phyloP scores from a whole-genome alignment of 2,888 invertebrate species.

The Dysmachus trigonus region DNA sequence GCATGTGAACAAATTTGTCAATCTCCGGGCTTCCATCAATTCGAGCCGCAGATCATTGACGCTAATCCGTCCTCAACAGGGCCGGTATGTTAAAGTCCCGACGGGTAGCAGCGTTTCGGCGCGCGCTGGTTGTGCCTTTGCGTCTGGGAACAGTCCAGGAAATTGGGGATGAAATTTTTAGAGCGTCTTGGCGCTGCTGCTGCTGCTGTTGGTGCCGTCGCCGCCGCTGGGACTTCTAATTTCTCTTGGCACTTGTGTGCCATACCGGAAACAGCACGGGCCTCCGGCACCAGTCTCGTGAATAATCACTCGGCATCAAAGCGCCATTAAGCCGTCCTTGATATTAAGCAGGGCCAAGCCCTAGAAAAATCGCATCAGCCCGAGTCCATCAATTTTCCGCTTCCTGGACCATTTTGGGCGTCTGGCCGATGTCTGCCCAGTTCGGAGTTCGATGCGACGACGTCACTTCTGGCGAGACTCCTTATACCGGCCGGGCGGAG shows the following conservation, averaged over 20 bases:
- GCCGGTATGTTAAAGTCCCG: background rate
- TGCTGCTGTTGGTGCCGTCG: too few species aligned
- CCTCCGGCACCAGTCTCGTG: background rate
- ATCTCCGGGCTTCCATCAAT: conserved; percentile 11
- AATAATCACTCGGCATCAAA: conserved; percentile 31
- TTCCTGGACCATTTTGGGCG: conserved; percentile 12
- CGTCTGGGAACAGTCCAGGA: background rate
- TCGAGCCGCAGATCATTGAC: conserved; percentile 12
- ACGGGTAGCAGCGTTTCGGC: background rate
- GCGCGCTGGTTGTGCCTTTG: background rate
- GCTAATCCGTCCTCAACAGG: conserved; percentile 15
- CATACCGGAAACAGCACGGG: background rate
- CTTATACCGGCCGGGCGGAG: background rate
- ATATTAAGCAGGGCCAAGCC: background rate
- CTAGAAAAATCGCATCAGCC: conserved; percentile 31
- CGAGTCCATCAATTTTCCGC: conserved; percentile 19
- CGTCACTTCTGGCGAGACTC: background rate
- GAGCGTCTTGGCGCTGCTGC: background rate
- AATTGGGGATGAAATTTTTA: background rate
- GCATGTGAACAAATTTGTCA: conserved; percentile 40
- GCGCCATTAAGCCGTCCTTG: conserved; percentile 13
- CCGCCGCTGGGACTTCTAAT: background rate
- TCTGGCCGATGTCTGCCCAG: conserved; percentile 30
- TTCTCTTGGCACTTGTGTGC: background rate
- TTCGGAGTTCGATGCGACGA: background rate